Evolutionary conservation across 2,797 vertebrate species (phyloP), one percentile per base, ranked within the genome.

Genomic region (Rhabdomys pumilio): DNA sequence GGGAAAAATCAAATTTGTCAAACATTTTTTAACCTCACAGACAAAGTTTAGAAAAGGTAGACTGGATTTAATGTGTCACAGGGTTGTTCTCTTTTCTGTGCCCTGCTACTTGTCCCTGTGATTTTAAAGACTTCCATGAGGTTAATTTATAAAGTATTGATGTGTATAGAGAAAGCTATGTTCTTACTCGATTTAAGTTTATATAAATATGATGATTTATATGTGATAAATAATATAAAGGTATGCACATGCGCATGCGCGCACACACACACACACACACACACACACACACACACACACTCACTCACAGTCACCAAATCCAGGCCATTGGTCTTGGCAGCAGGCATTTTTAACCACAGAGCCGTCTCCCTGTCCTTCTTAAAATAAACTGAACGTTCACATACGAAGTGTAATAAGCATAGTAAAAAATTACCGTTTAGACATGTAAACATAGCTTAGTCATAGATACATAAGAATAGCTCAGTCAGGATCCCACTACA

Each of bases 111-210:
- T 86, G 38, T 93, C 29, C 3, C 29, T 38, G 47, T 59, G 53
- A 87, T 50, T 95, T 95, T 69, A 50, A 94, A 92, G 91, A 93
- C 59, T 61, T 63, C 34, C 84, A 61, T 77, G 93, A 94, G 91
- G 65, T 24, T 26, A 89, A 26, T 89, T 75, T 44, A 80, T 86
- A 50, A 63, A 92, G 92, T 84, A 94, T 77, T 95, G 84, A 91
- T 88, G 83, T 63, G 15, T 34, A 41, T 17, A 93, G 34, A 34
- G 89, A 93, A 84, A 89, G 31, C 24, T 61, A 10, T 73, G 44
- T 57, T n/a, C 53, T 85, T 91, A 77, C 57, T 34, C 80, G 65
- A 84, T 92, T 83, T 94, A 44, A 61, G 85, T 57, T 82, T 95
- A 69, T 5, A 13, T 83, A 31, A 82, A 14, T 53, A 89, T 9